These are phyloP conservation scores for Dysidea cf. avara DNA, from an alignment of 37 sponge, comb jelly and placozoan genomes.

Conservation along the genomic window DNA sequence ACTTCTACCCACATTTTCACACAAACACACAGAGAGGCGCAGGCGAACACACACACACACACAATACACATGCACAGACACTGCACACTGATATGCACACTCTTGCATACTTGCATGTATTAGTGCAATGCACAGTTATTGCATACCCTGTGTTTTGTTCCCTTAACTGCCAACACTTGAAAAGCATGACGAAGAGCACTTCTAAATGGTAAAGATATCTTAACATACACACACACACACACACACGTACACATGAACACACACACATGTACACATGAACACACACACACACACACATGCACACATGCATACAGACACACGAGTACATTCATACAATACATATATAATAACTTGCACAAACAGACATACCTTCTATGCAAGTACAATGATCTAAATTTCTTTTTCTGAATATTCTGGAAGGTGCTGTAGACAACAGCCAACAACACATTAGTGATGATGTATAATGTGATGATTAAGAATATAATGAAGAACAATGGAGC, in stretches of 20 bases:
- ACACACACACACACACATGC: background rate
- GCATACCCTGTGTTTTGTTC: too few relatives aligned
- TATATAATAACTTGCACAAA: background rate
- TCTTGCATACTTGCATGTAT: too few relatives aligned
- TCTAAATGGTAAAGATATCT: slow-evolving; percentile 26
- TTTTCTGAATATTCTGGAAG: slow-evolving; percentile 50
- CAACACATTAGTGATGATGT: slow-evolving; percentile 67
- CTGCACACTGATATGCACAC: too few relatives aligned
- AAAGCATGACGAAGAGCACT: slow-evolving; percentile 58
- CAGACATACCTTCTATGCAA: slow-evolving; percentile 51
- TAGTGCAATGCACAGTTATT: too few relatives aligned
- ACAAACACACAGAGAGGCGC: too few relatives aligned
- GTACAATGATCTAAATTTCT: slow-evolving; percentile 63
- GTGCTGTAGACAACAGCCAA: slow-evolving; percentile 71
- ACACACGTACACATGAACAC: too few relatives aligned
- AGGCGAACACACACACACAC: too few relatives aligned
- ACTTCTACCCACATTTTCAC: too few relatives aligned
- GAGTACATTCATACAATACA: too few relatives aligned
- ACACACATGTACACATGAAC: background rate
- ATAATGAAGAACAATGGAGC: slow-evolving; percentile 76
- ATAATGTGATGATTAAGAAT: slow-evolving; percentile 62
- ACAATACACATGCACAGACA: too few relatives aligned
- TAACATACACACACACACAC: too few relatives aligned
- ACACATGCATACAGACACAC: background rate
- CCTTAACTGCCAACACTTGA: slow-evolving; percentile 10